These are phyloP conservation scores for Lumbricus terrestris DNA, from an alignment of 2,888 invertebrate species.

Conservation along the genomic window DNA sequence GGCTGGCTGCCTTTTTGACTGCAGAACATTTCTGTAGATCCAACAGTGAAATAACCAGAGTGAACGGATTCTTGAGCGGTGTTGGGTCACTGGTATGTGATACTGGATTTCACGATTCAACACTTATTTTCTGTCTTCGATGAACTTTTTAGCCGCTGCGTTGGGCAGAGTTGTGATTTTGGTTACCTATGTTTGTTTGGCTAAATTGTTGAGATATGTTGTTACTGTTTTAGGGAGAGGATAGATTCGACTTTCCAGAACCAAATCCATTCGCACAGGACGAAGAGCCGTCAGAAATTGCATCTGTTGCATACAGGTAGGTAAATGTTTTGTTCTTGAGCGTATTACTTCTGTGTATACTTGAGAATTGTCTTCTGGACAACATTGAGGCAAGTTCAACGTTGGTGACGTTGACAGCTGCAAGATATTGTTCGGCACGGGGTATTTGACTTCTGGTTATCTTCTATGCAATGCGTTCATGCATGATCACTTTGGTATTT, in stretches of 20 bases:
- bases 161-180: background rate
- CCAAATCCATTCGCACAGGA: conserved; percentile 90
- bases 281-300: conserved; percentile 82
- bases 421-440: background rate
- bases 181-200: too few species aligned
- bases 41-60: too few species aligned
- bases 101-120: too few species aligned
- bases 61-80: too few species aligned
- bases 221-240: conserved; percentile 65
- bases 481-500: background rate
- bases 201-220: background rate
- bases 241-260: conserved; percentile 84
- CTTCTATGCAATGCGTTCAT: background rate
- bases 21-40: too few species aligned
- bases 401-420: background rate
- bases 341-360: background rate
- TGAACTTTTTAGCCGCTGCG: background rate
- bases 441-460: background rate
- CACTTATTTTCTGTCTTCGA: too few species aligned
- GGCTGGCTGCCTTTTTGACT: too few species aligned
- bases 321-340: background rate
- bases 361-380: background rate
- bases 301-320: conserved; percentile 86
- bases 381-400: background rate
- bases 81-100: too few species aligned